Conservation (phyloP, 2,797 vertebrate genomes). For the Sciurus carolinensis region DNA sequence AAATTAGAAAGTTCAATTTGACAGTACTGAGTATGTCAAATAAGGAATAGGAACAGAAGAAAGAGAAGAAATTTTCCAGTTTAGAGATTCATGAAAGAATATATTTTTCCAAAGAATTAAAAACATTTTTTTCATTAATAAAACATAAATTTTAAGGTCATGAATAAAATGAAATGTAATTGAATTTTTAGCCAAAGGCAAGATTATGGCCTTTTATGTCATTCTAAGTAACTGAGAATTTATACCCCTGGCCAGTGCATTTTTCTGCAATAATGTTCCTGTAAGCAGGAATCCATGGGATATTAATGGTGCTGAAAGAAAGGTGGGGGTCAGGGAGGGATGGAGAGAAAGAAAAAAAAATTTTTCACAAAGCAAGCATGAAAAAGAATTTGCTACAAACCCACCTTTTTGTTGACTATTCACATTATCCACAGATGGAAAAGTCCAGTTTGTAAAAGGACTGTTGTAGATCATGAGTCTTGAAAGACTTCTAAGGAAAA, state of each 20-base stretch:
- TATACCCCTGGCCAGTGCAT: constrained; percentile 9
- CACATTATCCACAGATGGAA: not conserved
- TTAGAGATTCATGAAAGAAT: constrained; percentile 40
- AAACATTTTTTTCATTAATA: constrained; percentile 80
- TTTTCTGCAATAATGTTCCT: constrained; percentile 55
- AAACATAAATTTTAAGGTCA: constrained; percentile 75
- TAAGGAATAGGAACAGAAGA: not conserved
- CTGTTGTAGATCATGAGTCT: not conserved
- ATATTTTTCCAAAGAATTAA: constrained; percentile 66
- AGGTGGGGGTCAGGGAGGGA: not conserved
- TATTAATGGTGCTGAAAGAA: constrained; percentile 2
- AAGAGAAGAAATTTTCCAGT: not conserved
- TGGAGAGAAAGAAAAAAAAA: not conserved
- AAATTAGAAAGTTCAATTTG: constrained; percentile 57
- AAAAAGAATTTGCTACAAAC: not conserved
- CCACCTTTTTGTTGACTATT: not conserved
- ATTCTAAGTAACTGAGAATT: constrained; percentile 72
- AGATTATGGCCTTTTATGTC: constrained; percentile 72
- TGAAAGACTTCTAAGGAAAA: not conserved
- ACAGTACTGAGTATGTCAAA: not conserved
- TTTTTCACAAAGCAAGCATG: not conserved
- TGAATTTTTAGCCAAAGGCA: constrained; percentile 82
- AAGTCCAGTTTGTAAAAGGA: not conserved
- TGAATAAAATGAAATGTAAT: constrained; percentile 75
- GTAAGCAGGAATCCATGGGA: constrained; percentile 11